phyloP scores from a whole-genome alignment of 2,888 invertebrate species.

The Drosophila multiciliata region DNA sequence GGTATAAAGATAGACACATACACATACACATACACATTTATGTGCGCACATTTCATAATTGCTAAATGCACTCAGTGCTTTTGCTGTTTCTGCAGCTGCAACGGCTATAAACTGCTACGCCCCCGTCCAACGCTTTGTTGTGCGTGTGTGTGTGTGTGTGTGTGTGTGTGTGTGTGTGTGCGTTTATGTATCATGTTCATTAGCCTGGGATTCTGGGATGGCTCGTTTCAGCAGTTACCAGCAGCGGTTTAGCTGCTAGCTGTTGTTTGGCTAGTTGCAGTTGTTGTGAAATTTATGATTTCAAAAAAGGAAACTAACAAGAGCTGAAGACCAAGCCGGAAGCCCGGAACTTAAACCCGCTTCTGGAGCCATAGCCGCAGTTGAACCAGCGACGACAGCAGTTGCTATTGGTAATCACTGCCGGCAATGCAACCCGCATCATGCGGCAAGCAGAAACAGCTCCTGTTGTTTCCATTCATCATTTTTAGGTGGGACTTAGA shows the following conservation, averaged over 20 bases:
- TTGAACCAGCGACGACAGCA: conserved; percentile 19
- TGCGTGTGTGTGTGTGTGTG: conserved; percentile 1
- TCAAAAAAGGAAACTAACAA: conserved; percentile 32
- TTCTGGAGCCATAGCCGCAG: conserved; percentile 3
- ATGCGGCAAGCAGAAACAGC: conserved; percentile 15
- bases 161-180: conserved; percentile 3
- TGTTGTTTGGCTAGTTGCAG: conserved; percentile 22
- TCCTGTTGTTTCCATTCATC: conserved; percentile 39
- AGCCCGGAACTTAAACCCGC: conserved; percentile 14
- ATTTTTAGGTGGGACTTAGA: conserved; percentile 10
- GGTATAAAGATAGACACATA: background rate
- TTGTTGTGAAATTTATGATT: conserved; percentile 51
- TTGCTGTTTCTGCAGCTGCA: conserved; percentile 30
- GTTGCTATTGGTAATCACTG: conserved; percentile 47
- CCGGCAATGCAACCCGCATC: conserved; percentile 30
- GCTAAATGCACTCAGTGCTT: conserved; percentile 69
- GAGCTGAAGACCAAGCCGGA: conserved; percentile 31
- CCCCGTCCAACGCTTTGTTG: background rate
- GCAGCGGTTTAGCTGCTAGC: conserved; percentile 35
- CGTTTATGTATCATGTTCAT: conserved; percentile 60
- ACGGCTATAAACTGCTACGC: conserved; percentile 43
- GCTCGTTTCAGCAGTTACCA: conserved; percentile 52
- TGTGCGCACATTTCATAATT: conserved; percentile 67
- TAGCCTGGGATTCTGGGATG: conserved; percentile 54
- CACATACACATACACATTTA: conserved; percentile 10